Base-by-base conservation (phyloP, 2,797 vertebrate genomes). In the Gallirallus australis region DNA sequence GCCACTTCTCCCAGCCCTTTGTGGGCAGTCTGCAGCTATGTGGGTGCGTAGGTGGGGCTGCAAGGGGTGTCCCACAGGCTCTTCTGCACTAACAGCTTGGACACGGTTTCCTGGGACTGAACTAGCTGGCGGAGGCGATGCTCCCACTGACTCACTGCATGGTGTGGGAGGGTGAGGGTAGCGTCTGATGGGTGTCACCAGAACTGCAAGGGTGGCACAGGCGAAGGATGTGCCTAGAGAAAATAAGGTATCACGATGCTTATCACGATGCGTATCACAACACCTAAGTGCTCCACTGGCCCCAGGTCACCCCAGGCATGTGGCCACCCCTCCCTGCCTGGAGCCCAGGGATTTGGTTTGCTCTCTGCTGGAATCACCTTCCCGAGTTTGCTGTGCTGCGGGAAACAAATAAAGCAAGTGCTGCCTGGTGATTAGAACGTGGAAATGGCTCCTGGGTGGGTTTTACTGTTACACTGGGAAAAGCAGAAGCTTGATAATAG, bases 121-220 rank as follows among this genome's bases (percentile, higher is more conserved):
- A 3, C 16, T 17, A 28, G 52, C 64, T 47, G 72, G 77, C 2
- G 6, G 50, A 56, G 40, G 18, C 7, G 50, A 12, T 10, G 25
- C 54, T 69, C 42, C 21, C 69, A 4, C 6, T 1, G 23, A 7
- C 0, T 0, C 0, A 25, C 16, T 20, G 42, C 10, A 0, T 1
- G 57, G n/a, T 25, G 10, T 2, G 1, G 20, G 87, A 30, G 65
- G 15, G 28, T 89, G 50, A 81, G 23, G 65, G 15, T 24, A 21
- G 21, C 31, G 2, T 50, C 3, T 53, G 86, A 40, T 57, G 76
- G 63, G 7, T 24, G 4, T 15, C 65, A 6, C 16, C 8, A 24
- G 48, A 60, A 20, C 73, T 15, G 3, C 4, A 69, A 70, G 30
- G 15, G 7, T 19, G 72, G 48, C n/a, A 0, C 23, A n/a, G 66